Conservation (phyloP, 2,113 vertebrate species). For the Greenwoodochromis staneri region DNA sequence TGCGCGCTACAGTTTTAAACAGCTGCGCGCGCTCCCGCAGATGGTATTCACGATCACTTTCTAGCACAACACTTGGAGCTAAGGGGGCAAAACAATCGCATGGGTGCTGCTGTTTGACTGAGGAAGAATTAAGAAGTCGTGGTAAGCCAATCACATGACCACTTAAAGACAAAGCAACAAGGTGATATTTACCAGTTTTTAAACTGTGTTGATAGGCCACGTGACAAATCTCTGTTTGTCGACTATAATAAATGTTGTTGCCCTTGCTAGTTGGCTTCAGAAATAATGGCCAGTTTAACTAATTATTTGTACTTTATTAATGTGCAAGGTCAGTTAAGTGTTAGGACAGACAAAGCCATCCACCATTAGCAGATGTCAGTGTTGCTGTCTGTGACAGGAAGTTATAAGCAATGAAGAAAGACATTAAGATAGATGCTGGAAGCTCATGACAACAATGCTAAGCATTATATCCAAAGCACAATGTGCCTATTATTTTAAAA, state of each 20-base stretch:
- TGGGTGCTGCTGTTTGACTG: not conserved
- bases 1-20: accelerated
- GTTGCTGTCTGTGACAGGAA: not conserved
- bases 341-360: not conserved
- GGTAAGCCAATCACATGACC: not conserved
- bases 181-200: accelerated
- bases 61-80: not conserved
- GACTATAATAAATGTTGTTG: accelerated
- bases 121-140: not conserved
- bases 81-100: not conserved
- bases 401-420: not conserved
- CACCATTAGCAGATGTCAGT: not conserved
- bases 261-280: too few relatives aligned
- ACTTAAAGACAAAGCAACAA: too few relatives aligned
- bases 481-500: too few relatives aligned
- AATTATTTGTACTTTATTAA: too few relatives aligned
- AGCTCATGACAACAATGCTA: not conserved
- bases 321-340: not conserved
- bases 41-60: accelerated
- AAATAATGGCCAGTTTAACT: too few relatives aligned
- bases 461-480: not conserved
- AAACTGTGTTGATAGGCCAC: too few relatives aligned
- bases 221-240: accelerated
- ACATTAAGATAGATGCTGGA: not conserved
- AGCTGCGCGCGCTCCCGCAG: accelerated